phyloP scores from a whole-genome alignment of 2,888 invertebrate species.

The Macrophya alboannulata region DNA sequence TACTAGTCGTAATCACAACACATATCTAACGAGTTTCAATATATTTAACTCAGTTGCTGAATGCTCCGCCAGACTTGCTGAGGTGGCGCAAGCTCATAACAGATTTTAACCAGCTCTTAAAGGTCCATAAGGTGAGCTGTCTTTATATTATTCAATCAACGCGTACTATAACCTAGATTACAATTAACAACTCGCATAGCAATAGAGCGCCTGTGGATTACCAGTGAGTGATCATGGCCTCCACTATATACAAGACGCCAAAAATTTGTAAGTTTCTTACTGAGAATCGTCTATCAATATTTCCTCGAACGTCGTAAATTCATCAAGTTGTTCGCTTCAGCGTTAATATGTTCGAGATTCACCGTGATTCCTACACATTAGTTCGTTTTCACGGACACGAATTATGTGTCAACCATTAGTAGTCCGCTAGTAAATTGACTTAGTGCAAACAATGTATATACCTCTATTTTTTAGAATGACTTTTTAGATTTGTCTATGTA shows the following conservation, averaged over 20 bases:
- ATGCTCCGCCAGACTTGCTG: no score
- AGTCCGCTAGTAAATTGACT: neutral
- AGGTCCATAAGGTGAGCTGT: no score
- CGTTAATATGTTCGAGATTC: neutral
- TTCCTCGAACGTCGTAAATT: neutral
- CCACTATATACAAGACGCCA: constrained; percentile 62
- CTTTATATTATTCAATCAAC: no score
- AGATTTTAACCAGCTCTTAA: no score
- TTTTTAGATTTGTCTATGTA: neutral
- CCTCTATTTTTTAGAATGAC: neutral
- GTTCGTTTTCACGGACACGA: neutral
- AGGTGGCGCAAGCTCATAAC: no score
- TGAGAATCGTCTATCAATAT: neutral
- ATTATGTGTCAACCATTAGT: neutral
- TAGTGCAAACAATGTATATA: constrained; percentile 25
- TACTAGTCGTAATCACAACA: no score
- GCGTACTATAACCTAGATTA: constrained; percentile 24
- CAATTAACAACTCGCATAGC: constrained; percentile 9
- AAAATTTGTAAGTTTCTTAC: constrained; percentile 67
- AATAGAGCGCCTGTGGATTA: constrained; percentile 62
- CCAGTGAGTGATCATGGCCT: constrained; percentile 71
- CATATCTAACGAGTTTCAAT: no score
- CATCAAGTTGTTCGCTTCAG: neutral
- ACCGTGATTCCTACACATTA: neutral
- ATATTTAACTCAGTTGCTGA: no score